A percentile compares a stretch with the other conserved stretches of the same genome.
phyloP scores from a whole-genome alignment of 2,113 vertebrate genomes.

The Anhinga anhinga region DNA sequence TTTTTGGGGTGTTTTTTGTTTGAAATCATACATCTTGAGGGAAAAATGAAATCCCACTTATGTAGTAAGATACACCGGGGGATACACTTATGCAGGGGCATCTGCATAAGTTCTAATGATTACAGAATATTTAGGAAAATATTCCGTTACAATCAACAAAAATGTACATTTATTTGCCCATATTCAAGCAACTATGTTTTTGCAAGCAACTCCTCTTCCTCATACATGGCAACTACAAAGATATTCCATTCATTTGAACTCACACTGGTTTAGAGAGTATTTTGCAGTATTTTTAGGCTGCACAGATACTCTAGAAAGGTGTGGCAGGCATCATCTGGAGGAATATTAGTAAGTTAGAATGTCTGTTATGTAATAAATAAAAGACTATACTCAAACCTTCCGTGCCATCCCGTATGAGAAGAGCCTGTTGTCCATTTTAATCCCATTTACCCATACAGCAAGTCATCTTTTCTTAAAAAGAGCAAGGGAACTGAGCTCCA shows the following conservation, averaged over 20 bases:
- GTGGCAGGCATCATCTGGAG: background rate
- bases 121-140: background rate
- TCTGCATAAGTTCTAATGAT: background rate
- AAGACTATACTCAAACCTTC: slow-evolving; percentile 31
- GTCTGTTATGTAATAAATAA: background rate
- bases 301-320: background rate
- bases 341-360: slow-evolving; percentile 21
- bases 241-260: background rate
- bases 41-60: background rate
- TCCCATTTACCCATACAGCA: slow-evolving; percentile 27
- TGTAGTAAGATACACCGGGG: no score
- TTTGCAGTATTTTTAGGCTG: background rate
- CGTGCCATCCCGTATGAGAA: background rate
- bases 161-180: background rate
- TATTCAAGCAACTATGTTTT: background rate
- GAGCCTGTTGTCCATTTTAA: slow-evolving; percentile 33
- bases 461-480: slow-evolving; percentile 29
- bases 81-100: no score
- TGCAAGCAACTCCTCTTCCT: background rate
- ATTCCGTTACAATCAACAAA: background rate
- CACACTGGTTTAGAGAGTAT: background rate
- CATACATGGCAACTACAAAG: background rate
- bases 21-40: background rate
- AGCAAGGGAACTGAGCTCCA: slow-evolving; percentile 12
- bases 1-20: background rate